Evolutionary conservation across 2,797 vertebrate species (phyloP).

Genomic region (Synanceia verrucosa): DNA sequence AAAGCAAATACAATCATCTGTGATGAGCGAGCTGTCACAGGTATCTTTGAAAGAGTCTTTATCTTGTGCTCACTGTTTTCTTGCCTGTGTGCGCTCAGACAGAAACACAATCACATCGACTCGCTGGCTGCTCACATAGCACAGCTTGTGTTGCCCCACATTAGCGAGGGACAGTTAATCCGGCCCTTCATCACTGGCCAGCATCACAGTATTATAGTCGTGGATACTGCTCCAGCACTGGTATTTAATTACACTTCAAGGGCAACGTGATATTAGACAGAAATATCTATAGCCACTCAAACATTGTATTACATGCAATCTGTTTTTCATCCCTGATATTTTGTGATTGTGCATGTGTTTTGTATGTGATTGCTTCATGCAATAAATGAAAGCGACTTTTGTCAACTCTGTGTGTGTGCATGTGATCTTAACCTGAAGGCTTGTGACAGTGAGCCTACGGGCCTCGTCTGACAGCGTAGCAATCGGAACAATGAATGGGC

Average conservation of each 20-base stretch:
- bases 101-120: conserved; percentile 49
- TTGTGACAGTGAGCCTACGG: conserved; percentile 91
- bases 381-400: conserved; percentile 21
- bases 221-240: conserved; percentile 50
- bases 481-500: conserved; percentile 94
- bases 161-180: conserved; percentile 80
- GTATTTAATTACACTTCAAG: conserved; percentile 68
- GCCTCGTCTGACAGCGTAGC: conserved; percentile 94
- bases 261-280: conserved; percentile 62
- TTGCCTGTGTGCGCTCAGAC: conserved; percentile 31
- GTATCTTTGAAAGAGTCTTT: conserved; percentile 33
- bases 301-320: conserved; percentile 30
- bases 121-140: conserved; percentile 53
- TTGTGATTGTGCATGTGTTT: conserved; percentile 11
- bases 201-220: conserved; percentile 59
- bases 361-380: conserved; percentile 3
- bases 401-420: neutral
- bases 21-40: conserved; percentile 37
- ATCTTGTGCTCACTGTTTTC: conserved; percentile 30
- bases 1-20: conserved; percentile 53
- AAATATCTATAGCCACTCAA: conserved; percentile 48
- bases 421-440: conserved; percentile 88
- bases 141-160: conserved; percentile 68
- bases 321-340: conserved; percentile 29
- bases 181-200: conserved; percentile 72